phyloP scores from a whole-genome alignment of 2,797 vertebrate genomes.

The Gymnoscopelus braueri region DNA sequence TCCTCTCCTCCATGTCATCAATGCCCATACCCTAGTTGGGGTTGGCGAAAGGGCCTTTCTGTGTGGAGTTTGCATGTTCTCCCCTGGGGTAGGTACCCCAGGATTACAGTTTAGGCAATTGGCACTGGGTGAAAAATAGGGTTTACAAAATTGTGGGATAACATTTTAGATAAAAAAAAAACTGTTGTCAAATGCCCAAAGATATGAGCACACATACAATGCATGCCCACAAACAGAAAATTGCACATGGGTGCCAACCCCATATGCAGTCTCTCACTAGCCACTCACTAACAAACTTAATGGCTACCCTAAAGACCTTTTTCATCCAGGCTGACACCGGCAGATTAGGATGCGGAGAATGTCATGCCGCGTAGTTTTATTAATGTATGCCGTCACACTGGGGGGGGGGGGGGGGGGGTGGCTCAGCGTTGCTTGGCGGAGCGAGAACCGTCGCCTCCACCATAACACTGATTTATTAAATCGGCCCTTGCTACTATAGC shows the following conservation, averaged over 20 bases:
- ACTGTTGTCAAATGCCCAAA: conserved; percentile 21
- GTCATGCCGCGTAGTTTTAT: conserved; percentile 69
- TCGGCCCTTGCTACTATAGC: conserved; percentile 48
- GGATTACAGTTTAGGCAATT: no score
- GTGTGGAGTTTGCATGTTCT: no score
- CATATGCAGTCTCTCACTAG: no score
- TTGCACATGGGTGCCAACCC: background rate
- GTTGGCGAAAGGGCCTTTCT: no score
- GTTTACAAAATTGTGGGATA: no score
- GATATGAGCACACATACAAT: background rate
- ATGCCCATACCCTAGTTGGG: no score
- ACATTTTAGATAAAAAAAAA: no score
- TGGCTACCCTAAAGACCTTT: conserved; percentile 2
- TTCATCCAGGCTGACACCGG: conserved; percentile 50
- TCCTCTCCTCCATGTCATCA: no score
- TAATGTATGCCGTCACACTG: conserved; percentile 68
- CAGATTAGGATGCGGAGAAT: conserved; percentile 67
- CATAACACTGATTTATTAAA: conserved; percentile 65
- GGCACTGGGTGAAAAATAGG: no score
- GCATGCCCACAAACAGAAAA: conserved; percentile 17
- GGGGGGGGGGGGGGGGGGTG: conserved; percentile 25
- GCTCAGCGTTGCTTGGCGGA: conserved; percentile 51
- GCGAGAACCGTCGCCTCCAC: conserved; percentile 51
- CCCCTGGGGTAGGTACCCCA: no score
- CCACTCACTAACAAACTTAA: conserved; percentile 21